Conservation (phyloP, 2,888 invertebrate genomes). For the Scaeva pyrastri region DNA sequence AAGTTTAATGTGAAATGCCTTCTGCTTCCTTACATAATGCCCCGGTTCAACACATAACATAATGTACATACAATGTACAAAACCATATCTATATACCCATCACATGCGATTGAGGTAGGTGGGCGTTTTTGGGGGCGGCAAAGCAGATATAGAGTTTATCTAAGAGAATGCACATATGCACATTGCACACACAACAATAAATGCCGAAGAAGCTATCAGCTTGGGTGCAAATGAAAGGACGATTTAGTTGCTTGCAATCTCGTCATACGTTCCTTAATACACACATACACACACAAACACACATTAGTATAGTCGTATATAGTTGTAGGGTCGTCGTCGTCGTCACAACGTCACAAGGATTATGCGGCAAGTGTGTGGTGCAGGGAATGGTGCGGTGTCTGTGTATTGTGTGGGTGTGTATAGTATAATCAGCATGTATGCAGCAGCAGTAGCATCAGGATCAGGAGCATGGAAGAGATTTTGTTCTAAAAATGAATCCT, state of each 20-base stretch:
- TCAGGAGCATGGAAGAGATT: constrained; percentile 21
- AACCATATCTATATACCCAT: background rate
- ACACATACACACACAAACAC: too few species aligned
- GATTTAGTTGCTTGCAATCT: constrained; percentile 69
- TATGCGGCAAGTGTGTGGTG: constrained; percentile 47
- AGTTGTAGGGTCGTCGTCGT: background rate
- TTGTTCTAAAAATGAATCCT: constrained; percentile 56
- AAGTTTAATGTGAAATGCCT: constrained; percentile 44
- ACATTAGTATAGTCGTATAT: background rate
- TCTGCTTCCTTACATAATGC: constrained; percentile 40
- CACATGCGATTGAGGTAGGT: background rate
- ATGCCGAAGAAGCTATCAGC: constrained; percentile 43
- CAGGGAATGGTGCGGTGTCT: background rate
- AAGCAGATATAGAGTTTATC: constrained; percentile 53
- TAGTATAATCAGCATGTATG: constrained; percentile 61
- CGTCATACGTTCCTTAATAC: constrained; percentile 31
- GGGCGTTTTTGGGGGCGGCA: background rate
- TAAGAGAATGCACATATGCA: constrained; percentile 68
- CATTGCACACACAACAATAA: constrained; percentile 21
- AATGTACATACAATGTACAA: background rate
- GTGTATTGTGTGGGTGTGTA: constrained; percentile 14
- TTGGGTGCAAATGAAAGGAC: constrained; percentile 69
- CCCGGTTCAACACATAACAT: constrained; percentile 6
- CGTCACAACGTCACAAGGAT: constrained; percentile 51
- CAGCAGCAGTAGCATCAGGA: constrained; percentile 17